phyloP scores from a whole-genome alignment of 2,113 vertebrate species.

The Recurvirostra avosetta region DNA sequence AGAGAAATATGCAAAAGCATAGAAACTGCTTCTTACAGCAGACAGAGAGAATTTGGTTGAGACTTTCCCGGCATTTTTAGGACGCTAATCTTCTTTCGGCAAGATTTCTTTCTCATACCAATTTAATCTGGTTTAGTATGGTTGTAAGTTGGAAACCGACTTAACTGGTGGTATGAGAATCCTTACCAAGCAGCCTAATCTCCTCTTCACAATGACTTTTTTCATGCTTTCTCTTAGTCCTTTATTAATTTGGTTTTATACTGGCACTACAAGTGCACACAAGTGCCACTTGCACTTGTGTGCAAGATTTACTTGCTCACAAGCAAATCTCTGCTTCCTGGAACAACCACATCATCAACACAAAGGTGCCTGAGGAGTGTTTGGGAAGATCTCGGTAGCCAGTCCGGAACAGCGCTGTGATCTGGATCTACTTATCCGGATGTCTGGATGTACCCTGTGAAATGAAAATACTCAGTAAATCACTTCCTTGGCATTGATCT shows the following conservation, averaged over 20 bases:
- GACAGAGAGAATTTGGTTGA: neutral
- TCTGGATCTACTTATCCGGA: neutral
- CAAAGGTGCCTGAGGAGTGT: neutral
- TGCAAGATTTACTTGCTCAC: neutral
- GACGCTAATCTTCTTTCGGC: neutral
- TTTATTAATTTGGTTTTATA: no score
- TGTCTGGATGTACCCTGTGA: neutral
- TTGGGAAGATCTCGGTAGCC: neutral
- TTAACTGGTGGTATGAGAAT: neutral
- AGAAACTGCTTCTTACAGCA: neutral
- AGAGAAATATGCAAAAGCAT: neutral
- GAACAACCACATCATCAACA: neutral
- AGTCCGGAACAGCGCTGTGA: neutral
- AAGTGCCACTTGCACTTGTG: no score
- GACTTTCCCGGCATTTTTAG: neutral
- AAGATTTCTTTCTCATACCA: neutral
- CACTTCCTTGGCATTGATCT: constrained; percentile 27
- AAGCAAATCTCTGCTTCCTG: constrained; percentile 40
- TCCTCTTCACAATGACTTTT: neutral
- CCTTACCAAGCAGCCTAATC: constrained; percentile 18
- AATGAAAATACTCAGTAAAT: constrained; percentile 35
- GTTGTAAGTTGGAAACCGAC: neutral
- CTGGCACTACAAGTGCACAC: no score
- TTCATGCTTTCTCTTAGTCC: no score
- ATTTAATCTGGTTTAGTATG: neutral